phyloP scores from a whole-genome alignment of 2,888 invertebrate genomes.

The Neuroscelio doddi region DNA sequence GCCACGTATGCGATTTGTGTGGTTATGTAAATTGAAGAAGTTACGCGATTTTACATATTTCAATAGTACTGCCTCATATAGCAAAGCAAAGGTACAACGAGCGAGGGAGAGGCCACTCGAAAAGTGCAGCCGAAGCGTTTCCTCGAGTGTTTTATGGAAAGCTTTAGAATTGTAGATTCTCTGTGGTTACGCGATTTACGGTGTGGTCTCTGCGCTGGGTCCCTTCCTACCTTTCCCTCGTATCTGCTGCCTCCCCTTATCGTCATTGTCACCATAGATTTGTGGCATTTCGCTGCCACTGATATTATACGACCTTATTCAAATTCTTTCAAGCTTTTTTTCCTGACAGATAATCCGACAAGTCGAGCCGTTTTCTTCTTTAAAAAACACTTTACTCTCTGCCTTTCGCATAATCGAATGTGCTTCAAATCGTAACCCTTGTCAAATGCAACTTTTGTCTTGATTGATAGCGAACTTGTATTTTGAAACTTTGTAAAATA shows the following conservation, averaged over 20 bases:
- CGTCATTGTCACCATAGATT: slow-evolving; percentile 41
- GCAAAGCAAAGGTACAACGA: slow-evolving; percentile 32
- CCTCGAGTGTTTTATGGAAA: slow-evolving; percentile 71
- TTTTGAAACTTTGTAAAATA: too few relatives aligned
- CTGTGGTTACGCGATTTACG: slow-evolving; percentile 51
- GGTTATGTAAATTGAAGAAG: slow-evolving; percentile 71
- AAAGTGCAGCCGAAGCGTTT: slow-evolving; percentile 71
- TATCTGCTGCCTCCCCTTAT: slow-evolving; percentile 37
- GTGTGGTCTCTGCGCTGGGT: slow-evolving; percentile 33
- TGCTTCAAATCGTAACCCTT: slow-evolving; percentile 48
- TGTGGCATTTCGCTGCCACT: slow-evolving; percentile 40
- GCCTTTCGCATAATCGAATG: slow-evolving; percentile 10
- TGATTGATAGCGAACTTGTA: slow-evolving; percentile 57
- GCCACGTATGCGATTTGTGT: slow-evolving; percentile 46
- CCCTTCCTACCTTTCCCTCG: slow-evolving; percentile 41
- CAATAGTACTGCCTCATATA: slow-evolving; percentile 59
- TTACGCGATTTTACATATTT: slow-evolving; percentile 72
- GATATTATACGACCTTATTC: slow-evolving; percentile 60
- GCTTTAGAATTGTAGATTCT: slow-evolving; percentile 72
- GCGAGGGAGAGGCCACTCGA: slow-evolving; percentile 62
- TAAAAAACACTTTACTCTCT: slow-evolving; percentile 24
- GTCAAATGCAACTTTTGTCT: slow-evolving; percentile 65
- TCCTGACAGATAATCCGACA: slow-evolving; percentile 16
- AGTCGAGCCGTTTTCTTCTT: slow-evolving; percentile 11
- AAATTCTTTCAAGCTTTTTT: slow-evolving; percentile 56